A percentile compares a stretch with the other conserved stretches of the same genome.
Conservation (phyloP, 2,888 invertebrate species). For the Automeris io region DNA sequence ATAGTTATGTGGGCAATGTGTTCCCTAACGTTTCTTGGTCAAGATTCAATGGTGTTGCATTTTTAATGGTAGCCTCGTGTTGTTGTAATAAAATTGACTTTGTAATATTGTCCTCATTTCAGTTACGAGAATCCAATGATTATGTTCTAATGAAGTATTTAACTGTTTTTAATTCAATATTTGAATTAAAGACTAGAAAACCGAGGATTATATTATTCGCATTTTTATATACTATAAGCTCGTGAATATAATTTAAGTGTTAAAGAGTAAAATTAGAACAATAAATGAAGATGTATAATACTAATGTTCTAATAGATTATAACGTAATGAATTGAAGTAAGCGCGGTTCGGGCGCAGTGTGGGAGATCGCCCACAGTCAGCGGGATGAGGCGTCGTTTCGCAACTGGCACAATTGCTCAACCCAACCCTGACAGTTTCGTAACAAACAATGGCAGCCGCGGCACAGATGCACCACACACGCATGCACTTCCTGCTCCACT, state of each 20-base stretch:
- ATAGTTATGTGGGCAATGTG: slow-evolving; percentile 37
- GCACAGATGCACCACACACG: slow-evolving; percentile 70
- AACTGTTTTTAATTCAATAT: too few species aligned
- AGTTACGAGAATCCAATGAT: too few species aligned
- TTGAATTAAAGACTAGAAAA: too few species aligned
- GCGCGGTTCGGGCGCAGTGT: slow-evolving; percentile 23
- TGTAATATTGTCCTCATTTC: too few species aligned
- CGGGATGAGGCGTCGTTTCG: slow-evolving; percentile 67
- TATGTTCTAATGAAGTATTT: too few species aligned
- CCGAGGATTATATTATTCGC: too few species aligned
- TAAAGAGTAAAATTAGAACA: too few species aligned
- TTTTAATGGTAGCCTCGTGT: slow-evolving; percentile 11
- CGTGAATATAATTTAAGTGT: too few species aligned
- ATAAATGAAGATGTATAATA: too few species aligned
- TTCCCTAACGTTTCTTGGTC: slow-evolving; percentile 49
- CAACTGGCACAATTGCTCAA: slow-evolving; percentile 65
- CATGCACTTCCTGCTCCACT: slow-evolving; percentile 73
- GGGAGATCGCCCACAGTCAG: slow-evolving; percentile 66
- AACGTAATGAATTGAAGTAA: background rate
- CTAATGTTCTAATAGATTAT: too few species aligned
- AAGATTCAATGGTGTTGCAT: slow-evolving; percentile 34
- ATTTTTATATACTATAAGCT: too few species aligned
- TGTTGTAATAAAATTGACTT: slow-evolving; percentile 14
- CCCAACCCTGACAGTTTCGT: slow-evolving; percentile 74
- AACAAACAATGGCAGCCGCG: slow-evolving; percentile 65